phyloP scores from a whole-genome alignment of 2,113 vertebrate species.

The Burhinus oedicnemus region DNA sequence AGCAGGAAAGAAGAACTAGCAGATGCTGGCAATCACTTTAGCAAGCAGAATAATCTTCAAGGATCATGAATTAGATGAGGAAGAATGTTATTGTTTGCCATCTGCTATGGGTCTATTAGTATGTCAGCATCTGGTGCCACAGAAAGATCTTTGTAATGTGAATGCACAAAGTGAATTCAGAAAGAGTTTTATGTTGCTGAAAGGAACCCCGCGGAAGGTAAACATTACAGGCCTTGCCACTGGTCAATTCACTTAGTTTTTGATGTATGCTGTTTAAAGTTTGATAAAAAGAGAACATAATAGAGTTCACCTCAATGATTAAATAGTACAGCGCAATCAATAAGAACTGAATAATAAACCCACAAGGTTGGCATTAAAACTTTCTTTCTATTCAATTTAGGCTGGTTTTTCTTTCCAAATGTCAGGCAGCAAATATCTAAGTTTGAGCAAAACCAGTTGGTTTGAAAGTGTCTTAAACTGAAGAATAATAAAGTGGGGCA shows the following conservation, averaged over 20 bases:
- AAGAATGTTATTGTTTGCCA: constrained; percentile 53
- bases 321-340: not conserved
- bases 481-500: constrained; percentile 61
- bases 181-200: constrained; percentile 26
- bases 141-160: constrained; percentile 47
- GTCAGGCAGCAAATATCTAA: constrained; percentile 80
- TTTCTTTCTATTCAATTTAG: constrained; percentile 79
- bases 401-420: constrained; percentile 69
- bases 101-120: constrained; percentile 48
- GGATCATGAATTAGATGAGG: constrained; percentile 45
- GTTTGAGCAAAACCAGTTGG: constrained; percentile 51
- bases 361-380: constrained; percentile 86
- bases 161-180: not conserved
- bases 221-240: constrained; percentile 35
- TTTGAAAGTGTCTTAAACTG: constrained; percentile 55
- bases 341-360: constrained; percentile 60
- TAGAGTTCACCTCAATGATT: constrained; percentile 35
- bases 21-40: constrained; percentile 47
- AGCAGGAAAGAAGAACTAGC: constrained; percentile 53
- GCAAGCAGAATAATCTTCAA: constrained; percentile 37
- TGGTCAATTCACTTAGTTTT: constrained; percentile 26
- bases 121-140: constrained; percentile 10
- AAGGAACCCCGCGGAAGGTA: not conserved
- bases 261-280: not conserved
- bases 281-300: not conserved